Evolutionary conservation across 1,140 invertebrate genomes (phyloP).

Genomic region (Sinella curviseta): DNA sequence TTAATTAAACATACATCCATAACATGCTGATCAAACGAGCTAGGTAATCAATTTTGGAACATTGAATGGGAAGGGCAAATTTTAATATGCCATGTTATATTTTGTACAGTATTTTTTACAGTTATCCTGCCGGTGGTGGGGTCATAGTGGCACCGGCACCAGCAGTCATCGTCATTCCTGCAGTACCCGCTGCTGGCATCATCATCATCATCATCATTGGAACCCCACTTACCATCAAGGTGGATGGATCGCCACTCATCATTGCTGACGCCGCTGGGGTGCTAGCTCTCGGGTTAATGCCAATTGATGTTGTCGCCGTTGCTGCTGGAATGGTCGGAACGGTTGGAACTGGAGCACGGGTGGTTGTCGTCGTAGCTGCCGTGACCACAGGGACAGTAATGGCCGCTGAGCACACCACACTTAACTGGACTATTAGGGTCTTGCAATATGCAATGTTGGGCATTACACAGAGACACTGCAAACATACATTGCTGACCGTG

Average conservation of each 20-base stretch:
- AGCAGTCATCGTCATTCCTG: neutral
- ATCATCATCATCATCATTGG: slow-evolving; percentile 4
- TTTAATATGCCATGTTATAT: neutral
- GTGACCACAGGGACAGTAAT: neutral
- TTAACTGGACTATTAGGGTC: slow-evolving; percentile 23
- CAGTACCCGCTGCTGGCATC: neutral
- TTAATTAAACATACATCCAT: too few relatives aligned
- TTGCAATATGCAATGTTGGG: slow-evolving; percentile 34
- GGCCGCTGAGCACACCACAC: neutral
- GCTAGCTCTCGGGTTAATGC: neutral
- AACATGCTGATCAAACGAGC: too few relatives aligned
- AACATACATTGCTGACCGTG: slow-evolving; percentile 34
- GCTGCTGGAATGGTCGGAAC: neutral
- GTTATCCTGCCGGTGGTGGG: neutral
- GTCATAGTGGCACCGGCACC: neutral
- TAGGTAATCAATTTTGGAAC: neutral
- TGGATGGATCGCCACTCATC: neutral
- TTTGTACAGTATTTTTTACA: too few relatives aligned
- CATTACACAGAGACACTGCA: slow-evolving; percentile 36
- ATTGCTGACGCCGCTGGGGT: neutral
- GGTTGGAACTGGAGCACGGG: neutral
- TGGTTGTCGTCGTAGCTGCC: neutral
- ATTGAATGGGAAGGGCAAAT: neutral
- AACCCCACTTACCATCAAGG: neutral
- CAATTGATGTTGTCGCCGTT: neutral